A percentile compares a stretch with the other conserved stretches of the same genome.
Evolutionary conservation across 35 echinoderm and acorn worm species (phyloP).

Genomic region (Patiria miniata): DNA sequence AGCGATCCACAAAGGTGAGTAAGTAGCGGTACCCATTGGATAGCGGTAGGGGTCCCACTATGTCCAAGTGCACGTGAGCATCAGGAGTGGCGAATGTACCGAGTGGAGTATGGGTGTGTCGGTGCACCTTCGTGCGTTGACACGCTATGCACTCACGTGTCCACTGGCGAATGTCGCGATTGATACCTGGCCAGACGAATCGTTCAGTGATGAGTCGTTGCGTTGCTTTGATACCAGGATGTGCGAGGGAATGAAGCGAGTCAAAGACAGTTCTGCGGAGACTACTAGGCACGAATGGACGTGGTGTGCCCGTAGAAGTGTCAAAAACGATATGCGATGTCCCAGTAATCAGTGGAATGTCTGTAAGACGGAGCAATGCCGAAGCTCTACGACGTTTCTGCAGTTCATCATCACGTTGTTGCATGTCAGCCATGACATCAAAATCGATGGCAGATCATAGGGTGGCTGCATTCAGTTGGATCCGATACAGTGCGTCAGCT

Average conservation of each 20-base stretch:
- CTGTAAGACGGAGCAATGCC: not conserved
- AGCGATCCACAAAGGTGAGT: too few species aligned
- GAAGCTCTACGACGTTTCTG: not conserved
- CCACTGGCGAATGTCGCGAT: constrained; percentile 55
- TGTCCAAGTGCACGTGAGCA: constrained; percentile 27
- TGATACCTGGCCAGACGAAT: constrained; percentile 43
- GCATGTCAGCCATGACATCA: too few species aligned
- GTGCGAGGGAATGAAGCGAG: constrained; percentile 59
- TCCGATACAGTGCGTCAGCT: not conserved
- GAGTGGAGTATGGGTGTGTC: constrained; percentile 30
- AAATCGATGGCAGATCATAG: too few species aligned
- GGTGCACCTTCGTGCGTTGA: too few species aligned
- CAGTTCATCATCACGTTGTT: too few species aligned
- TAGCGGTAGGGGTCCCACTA: too few species aligned
- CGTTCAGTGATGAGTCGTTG: constrained; percentile 33
- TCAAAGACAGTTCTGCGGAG: constrained; percentile 37
- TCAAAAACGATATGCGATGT: constrained; percentile 16
- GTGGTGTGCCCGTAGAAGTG: constrained; percentile 39
- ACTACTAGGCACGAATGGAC: constrained; percentile 43
- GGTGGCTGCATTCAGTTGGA: too few species aligned
- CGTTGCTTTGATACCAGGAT: constrained; percentile 67
- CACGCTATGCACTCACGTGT: too few species aligned
- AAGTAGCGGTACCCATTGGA: too few species aligned
- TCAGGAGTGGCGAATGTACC: constrained; percentile 14
- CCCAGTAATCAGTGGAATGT: not conserved